Conservation (phyloP, 2,888 invertebrate genomes). For the Ametastegia equiseti region DNA sequence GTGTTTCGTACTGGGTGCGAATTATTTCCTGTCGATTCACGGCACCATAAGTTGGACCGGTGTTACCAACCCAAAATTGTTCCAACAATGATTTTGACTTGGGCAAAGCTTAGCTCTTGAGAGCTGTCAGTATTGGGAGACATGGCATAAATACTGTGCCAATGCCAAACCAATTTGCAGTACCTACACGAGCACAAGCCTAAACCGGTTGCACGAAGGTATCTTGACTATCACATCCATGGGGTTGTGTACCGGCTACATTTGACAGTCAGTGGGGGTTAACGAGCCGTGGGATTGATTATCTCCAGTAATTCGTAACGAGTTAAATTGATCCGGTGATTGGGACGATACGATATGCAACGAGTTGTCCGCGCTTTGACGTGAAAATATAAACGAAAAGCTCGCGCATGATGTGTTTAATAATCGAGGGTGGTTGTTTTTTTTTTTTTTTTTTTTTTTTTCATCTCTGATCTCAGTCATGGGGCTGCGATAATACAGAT, state of each 20-base stretch:
- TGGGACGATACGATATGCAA: constrained; percentile 5
- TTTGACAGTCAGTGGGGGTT: not conserved
- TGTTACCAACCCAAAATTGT: too few relatives aligned
- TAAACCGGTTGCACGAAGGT: too few relatives aligned
- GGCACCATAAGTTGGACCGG: too few relatives aligned
- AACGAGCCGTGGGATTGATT: constrained; percentile 20
- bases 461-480: not conserved
- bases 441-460: not conserved
- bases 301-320: not conserved
- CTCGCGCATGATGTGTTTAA: not conserved
- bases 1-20: too few relatives aligned
- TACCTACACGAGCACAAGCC: too few relatives aligned
- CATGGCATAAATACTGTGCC: too few relatives aligned
- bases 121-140: too few relatives aligned
- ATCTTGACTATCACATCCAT: too few relatives aligned
- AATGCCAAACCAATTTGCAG: too few relatives aligned
- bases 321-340: constrained; percentile 4
- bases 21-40: too few relatives aligned
- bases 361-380: not conserved
- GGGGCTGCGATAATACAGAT: constrained; percentile 54
- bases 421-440: not conserved
- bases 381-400: not conserved
- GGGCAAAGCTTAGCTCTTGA: too few relatives aligned
- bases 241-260: not conserved
- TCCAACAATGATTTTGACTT: too few relatives aligned